phyloP scores from a whole-genome alignment of 2,113 vertebrate species.

The Rhinopomastus cyanomelas region DNA sequence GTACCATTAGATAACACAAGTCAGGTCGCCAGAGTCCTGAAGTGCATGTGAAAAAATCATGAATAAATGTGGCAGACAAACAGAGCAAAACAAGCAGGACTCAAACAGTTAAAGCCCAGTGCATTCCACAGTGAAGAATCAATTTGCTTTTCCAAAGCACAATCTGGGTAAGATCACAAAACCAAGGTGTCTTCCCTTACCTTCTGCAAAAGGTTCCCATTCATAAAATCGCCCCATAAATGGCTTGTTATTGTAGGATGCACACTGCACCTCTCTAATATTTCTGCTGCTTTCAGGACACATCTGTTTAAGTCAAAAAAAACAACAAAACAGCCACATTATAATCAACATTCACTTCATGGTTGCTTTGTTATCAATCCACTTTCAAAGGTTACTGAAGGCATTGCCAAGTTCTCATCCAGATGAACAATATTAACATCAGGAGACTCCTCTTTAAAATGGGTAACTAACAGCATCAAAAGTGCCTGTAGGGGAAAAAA shows the following conservation, averaged over 20 bases:
- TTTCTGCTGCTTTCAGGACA: constrained; percentile 86
- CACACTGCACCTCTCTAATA: constrained; percentile 89
- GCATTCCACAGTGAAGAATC: neutral
- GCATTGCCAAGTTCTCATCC: neutral
- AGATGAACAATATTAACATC: neutral
- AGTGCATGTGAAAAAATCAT: neutral
- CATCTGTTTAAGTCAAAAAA: constrained; percentile 71
- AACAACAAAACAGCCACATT: neutral
- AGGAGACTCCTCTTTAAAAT: neutral
- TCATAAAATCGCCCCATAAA: constrained; percentile 96
- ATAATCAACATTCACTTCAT: neutral
- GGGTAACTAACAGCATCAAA: neutral
- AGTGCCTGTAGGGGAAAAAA: neutral
- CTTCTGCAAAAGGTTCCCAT: constrained; percentile 96
- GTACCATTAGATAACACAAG: neutral
- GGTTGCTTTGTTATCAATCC: neutral
- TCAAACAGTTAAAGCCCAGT: neutral
- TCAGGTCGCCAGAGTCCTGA: neutral
- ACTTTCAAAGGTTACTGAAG: neutral
- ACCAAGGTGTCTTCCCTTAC: constrained; percentile 71
- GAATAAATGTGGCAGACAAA: neutral
- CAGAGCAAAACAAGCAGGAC: neutral
- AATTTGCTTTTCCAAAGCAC: neutral
- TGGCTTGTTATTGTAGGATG: constrained; percentile 90
- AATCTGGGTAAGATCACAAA: neutral